Base-by-base conservation (phyloP, 92 coral and sea anemone genomes). In the Umimayanthus chanpuru region DNA sequence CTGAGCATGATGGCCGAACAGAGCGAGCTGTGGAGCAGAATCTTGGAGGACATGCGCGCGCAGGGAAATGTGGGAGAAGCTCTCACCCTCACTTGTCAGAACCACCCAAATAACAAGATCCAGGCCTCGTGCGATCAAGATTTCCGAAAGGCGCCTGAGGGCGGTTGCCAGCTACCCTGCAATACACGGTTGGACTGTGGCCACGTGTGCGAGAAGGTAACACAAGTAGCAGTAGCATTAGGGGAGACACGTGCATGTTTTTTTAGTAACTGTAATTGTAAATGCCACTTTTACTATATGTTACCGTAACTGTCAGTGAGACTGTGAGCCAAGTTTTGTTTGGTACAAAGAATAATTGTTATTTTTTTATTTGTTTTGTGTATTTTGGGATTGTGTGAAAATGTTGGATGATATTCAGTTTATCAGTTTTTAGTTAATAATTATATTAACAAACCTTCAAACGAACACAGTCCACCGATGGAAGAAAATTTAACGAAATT, bases 121-220 rank as follows among this genome's bases (percentile, higher is more conserved):
- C 89, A 91, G 16, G 99, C 96, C 55, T 89, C 97, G 11, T 44
- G 89, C 23, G 95, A 92, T 44, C 90, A 89, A 0, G 96, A 96
- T 85, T 96, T 96, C 92, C 80, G 76, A 29, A 86, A 90, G 80
- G 99, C 96, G 10, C 99, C 99, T 12, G 96, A 96, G 67, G 99
- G 99, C 56, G 99, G 99, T 73, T 96, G 99, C 75, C 86, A 79
- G 40, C 86, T 86, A 47, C 96, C 94, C 8, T 96, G 99, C 56
- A 70, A 86, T 44, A 77, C 93, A 7, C 89, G 92, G 36, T 80
- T 90, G 12, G 81, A 79, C 21, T 90, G 92, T 9, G 92, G 92
- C 1, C 92, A 90, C 88, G 85, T 67, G 61, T 90, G 92, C 41
- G 88, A 64, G 67, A 83, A 67, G 87, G 87, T 83, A 83, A 5